Conservation (phyloP, 2,797 vertebrate species). For the Danio jaintianensis region DNA sequence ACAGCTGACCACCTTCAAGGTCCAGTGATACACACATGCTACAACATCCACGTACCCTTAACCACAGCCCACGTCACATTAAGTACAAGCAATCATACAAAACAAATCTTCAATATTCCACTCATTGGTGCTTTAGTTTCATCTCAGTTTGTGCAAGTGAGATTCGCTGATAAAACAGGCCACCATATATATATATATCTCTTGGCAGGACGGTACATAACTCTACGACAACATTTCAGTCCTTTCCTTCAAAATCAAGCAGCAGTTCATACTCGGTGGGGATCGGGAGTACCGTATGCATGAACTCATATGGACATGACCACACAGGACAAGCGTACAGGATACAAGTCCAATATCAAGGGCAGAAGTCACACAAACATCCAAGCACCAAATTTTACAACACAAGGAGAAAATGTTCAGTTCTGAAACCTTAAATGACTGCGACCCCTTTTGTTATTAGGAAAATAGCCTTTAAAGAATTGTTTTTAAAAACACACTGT, state of each 20-base stretch:
- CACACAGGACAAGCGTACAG: constrained; percentile 63
- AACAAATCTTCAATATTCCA: constrained; percentile 64
- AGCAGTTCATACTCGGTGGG: constrained; percentile 49
- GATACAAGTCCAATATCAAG: constrained; percentile 64
- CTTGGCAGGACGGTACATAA: constrained; percentile 50
- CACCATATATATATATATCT: constrained; percentile 44
- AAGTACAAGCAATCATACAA: constrained; percentile 66
- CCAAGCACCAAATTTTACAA: constrained; percentile 66
- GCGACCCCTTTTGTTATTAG: constrained; percentile 58
- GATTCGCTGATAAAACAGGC: constrained; percentile 64
- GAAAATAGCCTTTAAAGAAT: constrained; percentile 68
- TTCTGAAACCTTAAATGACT: constrained; percentile 57
- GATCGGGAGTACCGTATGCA: constrained; percentile 59
- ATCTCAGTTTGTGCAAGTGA: constrained; percentile 62
- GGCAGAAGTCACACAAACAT: constrained; percentile 65
- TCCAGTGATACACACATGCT: constrained; percentile 78
- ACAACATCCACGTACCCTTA: constrained; percentile 58
- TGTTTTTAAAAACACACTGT: constrained; percentile 65
- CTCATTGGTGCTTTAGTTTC: constrained; percentile 59
- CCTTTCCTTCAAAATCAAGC: constrained; percentile 53
- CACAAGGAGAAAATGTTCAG: constrained; percentile 60
- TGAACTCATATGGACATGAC: constrained; percentile 58
- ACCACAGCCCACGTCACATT: constrained; percentile 65
- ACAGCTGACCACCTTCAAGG: constrained; percentile 82
- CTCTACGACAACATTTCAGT: constrained; percentile 48